Evolutionary conservation across 2,888 invertebrate genomes (phyloP), one percentile per base, ranked within the genome.

Genomic region (Crepidodera aurea): DNA sequence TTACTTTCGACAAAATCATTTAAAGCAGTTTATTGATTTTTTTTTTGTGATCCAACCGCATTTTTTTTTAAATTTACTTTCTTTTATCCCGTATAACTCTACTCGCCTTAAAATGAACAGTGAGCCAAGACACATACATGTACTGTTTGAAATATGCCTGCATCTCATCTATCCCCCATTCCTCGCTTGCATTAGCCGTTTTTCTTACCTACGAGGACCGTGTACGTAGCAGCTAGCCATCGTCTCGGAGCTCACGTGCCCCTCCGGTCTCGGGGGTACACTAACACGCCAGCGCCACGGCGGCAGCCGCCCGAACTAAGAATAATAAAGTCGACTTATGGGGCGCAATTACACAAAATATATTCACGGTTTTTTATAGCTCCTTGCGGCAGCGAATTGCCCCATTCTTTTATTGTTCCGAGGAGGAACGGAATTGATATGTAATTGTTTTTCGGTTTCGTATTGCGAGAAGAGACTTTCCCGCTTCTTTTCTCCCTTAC

Each of bases 321-420:
- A 80, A 81, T 79, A 81, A 81, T 81, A 81, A 81, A 81, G 77
- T 78, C 80, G 79, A 80, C 80, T 81, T 81, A 81, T 79, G 80
- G 78, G 70, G 79, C 74, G 78, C 81, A 81, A 81, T 81, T 81
- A 81, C 81, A 80, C 81, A 80, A 81, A 81, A 81, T 81, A 80
- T 81, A 81, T 81, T 81, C 81, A 81, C 80, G 81, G 79, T 81
- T 81, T 81, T 81, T 81, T 81, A 81, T 80, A 71, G 79, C 79
- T 80, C 81, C 81, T 81, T 81, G 81, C 80, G 81, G 81, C 80
- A 71, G 77, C 77, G 77, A 79, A 79, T 78, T 77, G 78, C 78
- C 77, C 78, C 79, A 78, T 79, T 80, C 81, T 79, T 81, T 81
- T 81, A 81, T 81, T 78, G 80, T 77, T 73, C 80, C 79, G 73